phyloP scores from a whole-genome alignment of 2,113 vertebrate species.

The Octodon degus region DNA sequence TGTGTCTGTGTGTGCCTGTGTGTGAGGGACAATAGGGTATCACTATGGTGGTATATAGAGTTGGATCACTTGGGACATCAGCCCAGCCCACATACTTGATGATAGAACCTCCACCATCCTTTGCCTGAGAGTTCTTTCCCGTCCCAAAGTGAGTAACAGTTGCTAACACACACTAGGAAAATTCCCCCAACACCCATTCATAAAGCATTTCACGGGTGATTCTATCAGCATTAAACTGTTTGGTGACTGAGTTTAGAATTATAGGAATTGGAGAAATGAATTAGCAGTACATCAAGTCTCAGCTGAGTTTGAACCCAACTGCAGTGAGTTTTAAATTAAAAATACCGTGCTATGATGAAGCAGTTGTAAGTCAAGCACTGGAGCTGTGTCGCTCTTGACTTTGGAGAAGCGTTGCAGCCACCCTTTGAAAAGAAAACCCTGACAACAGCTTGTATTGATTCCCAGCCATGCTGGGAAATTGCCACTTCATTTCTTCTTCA shows the following conservation, averaged over 20 bases:
- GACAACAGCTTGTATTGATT: constrained; percentile 70
- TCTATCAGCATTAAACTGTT: constrained; percentile 76
- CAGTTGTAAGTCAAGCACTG: constrained; percentile 76
- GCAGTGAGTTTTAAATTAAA: constrained; percentile 84
- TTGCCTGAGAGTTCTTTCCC: not conserved
- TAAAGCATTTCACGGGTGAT: constrained; percentile 66
- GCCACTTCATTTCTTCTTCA: constrained; percentile 75
- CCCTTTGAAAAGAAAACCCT: constrained; percentile 71
- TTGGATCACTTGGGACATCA: not conserved
- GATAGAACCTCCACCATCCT: not conserved
- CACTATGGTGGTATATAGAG: not conserved
- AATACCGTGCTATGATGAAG: constrained; percentile 77
- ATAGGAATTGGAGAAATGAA: constrained; percentile 78
- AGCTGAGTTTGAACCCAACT: constrained; percentile 79
- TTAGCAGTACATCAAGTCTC: constrained; percentile 86
- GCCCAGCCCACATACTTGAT: not conserved
- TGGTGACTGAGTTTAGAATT: constrained; percentile 84
- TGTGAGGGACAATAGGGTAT: not conserved
- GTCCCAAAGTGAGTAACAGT: constrained; percentile 71
- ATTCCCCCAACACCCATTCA: constrained; percentile 66
- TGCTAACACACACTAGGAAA: constrained; percentile 66
- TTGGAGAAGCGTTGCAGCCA: constrained; percentile 55
- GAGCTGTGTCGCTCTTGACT: constrained; percentile 72
- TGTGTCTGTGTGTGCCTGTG: not conserved
- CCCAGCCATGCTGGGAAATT: constrained; percentile 77